phyloP scores from a whole-genome alignment of 2,113 vertebrate genomes.

The Lates calcarifer region DNA sequence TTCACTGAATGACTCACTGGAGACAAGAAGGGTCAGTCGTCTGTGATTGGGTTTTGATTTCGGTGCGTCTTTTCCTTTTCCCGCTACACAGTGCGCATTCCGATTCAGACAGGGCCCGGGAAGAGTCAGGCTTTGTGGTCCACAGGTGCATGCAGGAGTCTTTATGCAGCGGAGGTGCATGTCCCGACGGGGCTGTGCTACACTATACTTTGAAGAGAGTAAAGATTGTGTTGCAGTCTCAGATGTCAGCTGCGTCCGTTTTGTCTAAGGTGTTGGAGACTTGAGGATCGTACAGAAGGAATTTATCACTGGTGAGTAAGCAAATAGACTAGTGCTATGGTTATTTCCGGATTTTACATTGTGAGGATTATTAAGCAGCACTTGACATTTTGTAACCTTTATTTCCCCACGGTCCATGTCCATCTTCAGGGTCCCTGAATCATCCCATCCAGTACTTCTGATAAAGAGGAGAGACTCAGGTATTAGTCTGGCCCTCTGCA shows the following conservation, averaged over 20 bases:
- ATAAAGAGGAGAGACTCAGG: background rate
- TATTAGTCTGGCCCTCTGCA: background rate
- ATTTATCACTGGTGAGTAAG: slow-evolving; percentile 27
- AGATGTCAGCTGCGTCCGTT: slow-evolving; percentile 5
- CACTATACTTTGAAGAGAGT: slow-evolving; percentile 8
- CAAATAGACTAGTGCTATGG: background rate
- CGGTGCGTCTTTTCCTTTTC: background rate
- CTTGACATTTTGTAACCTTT: background rate
- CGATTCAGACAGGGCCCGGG: slow-evolving; percentile 49
- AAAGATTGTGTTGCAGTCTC: slow-evolving; percentile 23
- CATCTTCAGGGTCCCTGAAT: background rate
- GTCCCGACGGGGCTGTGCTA: slow-evolving; percentile 34
- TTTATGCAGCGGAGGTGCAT: slow-evolving; percentile 9
- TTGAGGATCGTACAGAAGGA: background rate
- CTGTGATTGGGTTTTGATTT: slow-evolving; percentile 17
- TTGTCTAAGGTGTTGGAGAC: slow-evolving; percentile 10
- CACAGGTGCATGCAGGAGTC: slow-evolving; percentile 64
- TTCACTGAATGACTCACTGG: slow-evolving; percentile 28
- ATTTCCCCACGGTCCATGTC: background rate
- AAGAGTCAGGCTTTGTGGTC: slow-evolving; percentile 46
- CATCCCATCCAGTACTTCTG: background rate
- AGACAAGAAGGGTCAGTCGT: slow-evolving; percentile 2
- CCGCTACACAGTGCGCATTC: slow-evolving; percentile 48
- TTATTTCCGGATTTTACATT: slow-evolving; percentile 4
- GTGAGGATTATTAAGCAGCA: background rate